Base-by-base conservation (phyloP, 2,888 invertebrate genomes). In the Acanthosepion lycidas region DNA sequence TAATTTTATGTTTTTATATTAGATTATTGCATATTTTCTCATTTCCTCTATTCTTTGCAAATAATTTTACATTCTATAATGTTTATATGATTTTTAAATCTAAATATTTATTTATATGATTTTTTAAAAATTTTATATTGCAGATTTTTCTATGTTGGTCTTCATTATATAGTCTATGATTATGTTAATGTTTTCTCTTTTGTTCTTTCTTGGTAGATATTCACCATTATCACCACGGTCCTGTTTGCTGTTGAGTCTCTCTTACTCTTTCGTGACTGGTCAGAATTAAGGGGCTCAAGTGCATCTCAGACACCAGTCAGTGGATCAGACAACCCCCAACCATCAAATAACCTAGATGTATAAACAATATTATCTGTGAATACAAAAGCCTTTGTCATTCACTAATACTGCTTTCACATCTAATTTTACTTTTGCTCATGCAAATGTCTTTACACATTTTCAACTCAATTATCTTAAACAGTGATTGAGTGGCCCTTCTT, bases 191-290 rank as follows among this genome's bases (percentile, higher is more conserved):
- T 20, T 23, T 48, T 49, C 12, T 92, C 15, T 42, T 26, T 2
- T 48, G 8, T 49, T 28, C n/a, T 49, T 92, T 92, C 42, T 5
- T 42, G 8, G 6, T 51, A 92, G 92, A 92, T 92, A 51, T 92
- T 92, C 48, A 51, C 92, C 51, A 92, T 92, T 92, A 92, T 92
- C 5, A 12, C 92, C 6, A 92, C 92, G n/a, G 92, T 92, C 8
- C 92, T 92, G 28, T 92, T 51, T 92, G 92, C 49, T 28, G 92
- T 92, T 48, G 92, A 92, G 51, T 48, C 92, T 12, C 26, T 92
- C n/a, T 51, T 92, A 15, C 92, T 92, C 26, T 92, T 92, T 48
- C 92, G 92, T 51, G 92, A 92, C 26, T 92, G 92, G 92, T 49
- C 49, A 92, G 92, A 51, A 3, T n/a, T 28, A 28, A 49, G 92